phyloP scores from a whole-genome alignment of 2,888 invertebrate species.

The Cerastis rubricosa region DNA sequence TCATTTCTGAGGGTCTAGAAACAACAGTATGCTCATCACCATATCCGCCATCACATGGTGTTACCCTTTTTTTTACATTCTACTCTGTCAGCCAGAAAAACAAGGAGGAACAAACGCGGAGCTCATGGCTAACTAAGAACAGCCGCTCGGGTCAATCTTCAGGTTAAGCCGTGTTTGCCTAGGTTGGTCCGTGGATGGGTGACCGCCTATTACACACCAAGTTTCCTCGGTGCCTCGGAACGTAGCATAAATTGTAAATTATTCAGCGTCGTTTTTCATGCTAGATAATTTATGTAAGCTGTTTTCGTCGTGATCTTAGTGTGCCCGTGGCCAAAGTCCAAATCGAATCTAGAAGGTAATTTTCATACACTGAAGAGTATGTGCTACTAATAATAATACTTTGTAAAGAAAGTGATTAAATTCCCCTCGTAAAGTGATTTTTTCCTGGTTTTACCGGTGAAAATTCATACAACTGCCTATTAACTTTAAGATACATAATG shows the following conservation, averaged over 20 bases:
- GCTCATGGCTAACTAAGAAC: too few species aligned
- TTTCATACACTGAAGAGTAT: not conserved
- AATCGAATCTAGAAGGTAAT: not conserved
- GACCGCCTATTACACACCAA: too few species aligned
- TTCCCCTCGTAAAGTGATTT: not conserved
- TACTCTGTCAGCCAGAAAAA: not conserved
- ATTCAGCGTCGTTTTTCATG: not conserved
- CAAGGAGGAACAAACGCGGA: too few species aligned
- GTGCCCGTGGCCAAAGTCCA: conserved; percentile 4
- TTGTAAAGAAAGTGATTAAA: not conserved
- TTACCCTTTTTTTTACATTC: not conserved
- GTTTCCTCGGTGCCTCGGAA: too few species aligned
- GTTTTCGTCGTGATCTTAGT: not conserved
- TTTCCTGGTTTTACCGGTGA: not conserved
- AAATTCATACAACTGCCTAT: not conserved
- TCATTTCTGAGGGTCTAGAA: not conserved
- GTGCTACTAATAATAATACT: not conserved
- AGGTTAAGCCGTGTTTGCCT: too few species aligned
- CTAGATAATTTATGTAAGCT: conserved; percentile 1
- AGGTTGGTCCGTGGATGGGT: too few species aligned
- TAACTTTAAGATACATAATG: not conserved
- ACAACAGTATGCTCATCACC: not conserved
- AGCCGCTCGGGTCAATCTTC: too few species aligned
- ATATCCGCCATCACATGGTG: too few species aligned
- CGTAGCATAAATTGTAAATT: not conserved